phyloP scores from a whole-genome alignment of 1,140 invertebrate genomes.

The Drosophila trapezifrons region DNA sequence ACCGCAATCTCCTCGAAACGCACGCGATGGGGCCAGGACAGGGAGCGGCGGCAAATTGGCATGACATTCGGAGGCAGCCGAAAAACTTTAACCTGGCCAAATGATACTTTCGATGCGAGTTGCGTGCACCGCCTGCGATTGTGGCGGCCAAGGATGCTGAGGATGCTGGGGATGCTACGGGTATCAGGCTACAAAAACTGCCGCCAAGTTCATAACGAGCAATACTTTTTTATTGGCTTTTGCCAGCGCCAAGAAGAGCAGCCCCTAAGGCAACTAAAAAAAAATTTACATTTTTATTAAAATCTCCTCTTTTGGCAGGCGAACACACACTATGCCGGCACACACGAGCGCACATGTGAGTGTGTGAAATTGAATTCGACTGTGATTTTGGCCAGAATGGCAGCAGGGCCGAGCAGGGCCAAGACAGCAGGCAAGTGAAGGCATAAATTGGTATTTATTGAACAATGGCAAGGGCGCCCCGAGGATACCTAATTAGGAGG shows the following conservation, averaged over 20 bases:
- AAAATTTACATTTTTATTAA: constrained; percentile 81
- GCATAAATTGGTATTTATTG: constrained; percentile 59
- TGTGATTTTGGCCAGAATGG: constrained; percentile 52
- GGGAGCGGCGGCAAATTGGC: constrained; percentile 44
- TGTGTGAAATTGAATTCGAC: constrained; percentile 62
- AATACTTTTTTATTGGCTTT: constrained; percentile 77
- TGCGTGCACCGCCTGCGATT: constrained; percentile 44
- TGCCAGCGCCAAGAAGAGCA: constrained; percentile 62
- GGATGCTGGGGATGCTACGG: constrained; percentile 4
- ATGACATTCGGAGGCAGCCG: constrained; percentile 37
- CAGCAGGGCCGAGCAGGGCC: neutral
- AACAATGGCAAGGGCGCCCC: constrained; percentile 36
- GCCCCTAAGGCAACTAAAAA: constrained; percentile 66
- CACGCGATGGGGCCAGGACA: constrained; percentile 20
- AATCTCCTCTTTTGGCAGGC: constrained; percentile 55
- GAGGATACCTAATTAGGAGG: constrained; percentile 46
- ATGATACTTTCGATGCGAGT: constrained; percentile 50
- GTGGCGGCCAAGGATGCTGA: constrained; percentile 13
- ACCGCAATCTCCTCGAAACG: constrained; percentile 35
- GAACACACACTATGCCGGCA: constrained; percentile 44
- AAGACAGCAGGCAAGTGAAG: constrained; percentile 31
- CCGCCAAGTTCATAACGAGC: constrained; percentile 75
- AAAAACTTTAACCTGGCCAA: constrained; percentile 63
- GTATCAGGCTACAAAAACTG: constrained; percentile 53
- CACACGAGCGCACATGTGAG: constrained; percentile 2